These are phyloP conservation scores for Beroe ovata DNA, from an alignment of 37 sponge, comb jelly and placozoan genomes.

Conservation along the genomic window DNA sequence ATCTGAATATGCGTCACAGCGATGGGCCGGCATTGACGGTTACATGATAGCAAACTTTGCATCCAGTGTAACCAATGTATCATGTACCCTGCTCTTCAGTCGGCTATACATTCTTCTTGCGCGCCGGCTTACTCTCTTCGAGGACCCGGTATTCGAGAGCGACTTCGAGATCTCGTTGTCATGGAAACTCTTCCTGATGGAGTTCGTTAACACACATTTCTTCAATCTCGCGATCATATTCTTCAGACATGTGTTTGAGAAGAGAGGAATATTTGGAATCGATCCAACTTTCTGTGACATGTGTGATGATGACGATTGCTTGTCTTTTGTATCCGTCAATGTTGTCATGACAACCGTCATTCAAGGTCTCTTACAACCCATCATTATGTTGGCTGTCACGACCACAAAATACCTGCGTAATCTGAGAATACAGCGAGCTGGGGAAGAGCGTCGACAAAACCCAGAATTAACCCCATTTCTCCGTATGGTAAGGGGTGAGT, in stretches of 20 bases:
- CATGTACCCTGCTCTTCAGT: conserved; percentile 2
- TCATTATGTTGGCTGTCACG: neutral
- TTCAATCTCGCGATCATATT: neutral
- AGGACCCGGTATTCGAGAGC: neutral
- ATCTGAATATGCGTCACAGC: neutral
- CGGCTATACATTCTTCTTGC: neutral
- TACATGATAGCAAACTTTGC: conserved; percentile 18
- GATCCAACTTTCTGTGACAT: neutral
- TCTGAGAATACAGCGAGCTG: neutral
- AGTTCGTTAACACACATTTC: conserved; percentile 30
- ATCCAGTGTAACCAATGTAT: neutral
- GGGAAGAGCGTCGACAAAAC: neutral
- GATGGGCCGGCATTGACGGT: neutral
- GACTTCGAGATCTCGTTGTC: conserved; percentile 22
- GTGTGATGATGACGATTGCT: conserved; percentile 18
- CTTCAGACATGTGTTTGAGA: conserved; percentile 27
- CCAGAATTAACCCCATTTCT: neutral
- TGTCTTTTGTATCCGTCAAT: neutral
- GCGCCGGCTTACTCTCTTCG: neutral
- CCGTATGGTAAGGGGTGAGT: neutral
- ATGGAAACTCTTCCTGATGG: conserved; percentile 51
- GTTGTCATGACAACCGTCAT: neutral
- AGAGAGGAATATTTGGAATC: conserved; percentile 10
- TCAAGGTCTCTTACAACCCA: neutral
- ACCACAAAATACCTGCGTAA: neutral